Percentiles rank a stretch among this genome's conserved stretches.
These are phyloP conservation scores for Apteryx owenii DNA, from an alignment of 2,113 vertebrate genomes.

Conservation along the genomic window DNA sequence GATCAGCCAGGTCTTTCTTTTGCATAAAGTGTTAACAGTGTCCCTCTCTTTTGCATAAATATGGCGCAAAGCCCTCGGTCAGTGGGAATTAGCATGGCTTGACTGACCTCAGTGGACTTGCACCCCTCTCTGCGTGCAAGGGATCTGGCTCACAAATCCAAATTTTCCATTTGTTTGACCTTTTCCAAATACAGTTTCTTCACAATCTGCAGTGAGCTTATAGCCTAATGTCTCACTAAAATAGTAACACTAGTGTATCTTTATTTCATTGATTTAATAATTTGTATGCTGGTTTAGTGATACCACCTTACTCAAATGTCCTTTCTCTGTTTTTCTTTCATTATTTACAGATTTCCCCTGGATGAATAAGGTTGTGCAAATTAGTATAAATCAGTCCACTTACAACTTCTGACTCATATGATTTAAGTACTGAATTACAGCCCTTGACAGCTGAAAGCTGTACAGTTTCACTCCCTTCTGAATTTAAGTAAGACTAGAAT, in stretches of 20 bases:
- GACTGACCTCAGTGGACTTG: neutral
- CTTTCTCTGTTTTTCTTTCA: neutral
- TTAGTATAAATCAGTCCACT: constrained; percentile 41
- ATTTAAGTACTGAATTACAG: constrained; percentile 27
- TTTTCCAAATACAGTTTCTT: constrained; percentile 2
- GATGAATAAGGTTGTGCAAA: constrained; percentile 14
- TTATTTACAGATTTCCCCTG: constrained; percentile 22
- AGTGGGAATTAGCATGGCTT: neutral
- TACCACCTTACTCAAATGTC: neutral
- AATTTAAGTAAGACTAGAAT: constrained; percentile 39
- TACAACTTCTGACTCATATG: neutral
- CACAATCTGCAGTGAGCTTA: neutral
- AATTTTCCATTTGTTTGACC: neutral
- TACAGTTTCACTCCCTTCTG: neutral
- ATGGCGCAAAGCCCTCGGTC: neutral
- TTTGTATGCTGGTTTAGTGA: neutral
- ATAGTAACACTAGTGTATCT: neutral
- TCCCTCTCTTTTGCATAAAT: neutral
- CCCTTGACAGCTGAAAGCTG: constrained; percentile 40
- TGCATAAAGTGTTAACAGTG: neutral
- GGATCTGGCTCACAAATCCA: neutral
- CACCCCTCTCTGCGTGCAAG: neutral
- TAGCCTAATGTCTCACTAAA: neutral
- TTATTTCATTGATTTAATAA: neutral
- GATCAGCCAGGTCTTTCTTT: neutral